Evolutionary conservation across 2,113 vertebrate species (phyloP).

Genomic region (Heterotilapia buettikoferi): DNA sequence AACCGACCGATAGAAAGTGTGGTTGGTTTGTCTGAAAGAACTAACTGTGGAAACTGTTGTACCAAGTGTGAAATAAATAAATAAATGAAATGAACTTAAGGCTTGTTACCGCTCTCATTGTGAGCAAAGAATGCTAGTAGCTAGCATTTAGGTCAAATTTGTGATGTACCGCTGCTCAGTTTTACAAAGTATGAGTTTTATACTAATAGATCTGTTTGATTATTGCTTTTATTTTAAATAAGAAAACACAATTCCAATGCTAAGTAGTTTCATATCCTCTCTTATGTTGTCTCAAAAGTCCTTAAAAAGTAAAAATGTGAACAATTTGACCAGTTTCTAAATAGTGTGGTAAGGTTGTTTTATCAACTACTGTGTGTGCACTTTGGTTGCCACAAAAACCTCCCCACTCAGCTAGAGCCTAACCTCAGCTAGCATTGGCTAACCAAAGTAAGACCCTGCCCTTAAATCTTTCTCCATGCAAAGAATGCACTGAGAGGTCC

Average conservation of each 20-base stretch:
- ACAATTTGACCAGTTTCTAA: not conserved
- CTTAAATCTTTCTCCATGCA: conserved; percentile 42
- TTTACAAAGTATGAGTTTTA: not conserved
- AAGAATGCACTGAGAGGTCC: conserved; percentile 49
- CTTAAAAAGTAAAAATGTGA: not conserved
- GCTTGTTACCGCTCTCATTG: not conserved
- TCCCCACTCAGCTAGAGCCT: not conserved
- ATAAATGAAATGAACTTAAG: too few relatives aligned
- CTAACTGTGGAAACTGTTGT: too few relatives aligned
- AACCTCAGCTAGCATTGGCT: conserved; percentile 21
- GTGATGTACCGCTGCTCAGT: not conserved
- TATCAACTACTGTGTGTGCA: conserved; percentile 4
- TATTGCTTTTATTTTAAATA: not conserved
- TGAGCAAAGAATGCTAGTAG: not conserved
- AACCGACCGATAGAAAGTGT: too few relatives aligned
- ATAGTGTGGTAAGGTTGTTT: not conserved
- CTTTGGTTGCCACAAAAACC: not conserved
- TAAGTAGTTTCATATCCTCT: not conserved
- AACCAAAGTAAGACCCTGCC: conserved; percentile 34
- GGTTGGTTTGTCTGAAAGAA: too few relatives aligned
- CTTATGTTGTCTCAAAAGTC: not conserved
- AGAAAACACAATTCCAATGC: not conserved
- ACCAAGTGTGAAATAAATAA: too few relatives aligned
- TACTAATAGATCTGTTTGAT: not conserved
- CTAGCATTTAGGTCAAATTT: not conserved